A percentile compares a stretch with the other conserved stretches of the same genome.
Conservation (phyloP, 1,140 invertebrate species). For the Euwallacea fornicatus region DNA sequence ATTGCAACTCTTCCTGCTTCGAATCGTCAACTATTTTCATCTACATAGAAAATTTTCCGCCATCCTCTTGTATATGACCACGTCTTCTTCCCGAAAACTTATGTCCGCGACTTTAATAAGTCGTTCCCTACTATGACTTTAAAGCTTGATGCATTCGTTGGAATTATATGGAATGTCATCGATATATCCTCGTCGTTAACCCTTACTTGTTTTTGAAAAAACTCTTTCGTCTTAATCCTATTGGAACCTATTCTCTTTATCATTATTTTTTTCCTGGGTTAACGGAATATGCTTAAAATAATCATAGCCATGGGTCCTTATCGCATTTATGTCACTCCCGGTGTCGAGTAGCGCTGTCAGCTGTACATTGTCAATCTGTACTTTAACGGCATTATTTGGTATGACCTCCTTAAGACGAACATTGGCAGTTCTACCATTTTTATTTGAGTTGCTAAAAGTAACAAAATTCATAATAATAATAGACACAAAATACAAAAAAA, state of each 20-base stretch:
- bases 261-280: not conserved
- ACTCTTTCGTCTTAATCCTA: conserved; percentile 14
- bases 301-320: too few relatives aligned
- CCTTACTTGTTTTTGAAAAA: conserved; percentile 15
- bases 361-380: too few relatives aligned
- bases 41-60: conserved; percentile 26
- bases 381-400: too few relatives aligned
- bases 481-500: too few relatives aligned
- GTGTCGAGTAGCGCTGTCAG: too few relatives aligned
- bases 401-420: too few relatives aligned
- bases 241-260: conserved; percentile 20
- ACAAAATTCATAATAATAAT: too few relatives aligned
- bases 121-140: conserved; percentile 20
- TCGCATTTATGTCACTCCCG: too few relatives aligned
- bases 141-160: conserved; percentile 5
- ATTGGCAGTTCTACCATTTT: too few relatives aligned
- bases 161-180: conserved; percentile 12
- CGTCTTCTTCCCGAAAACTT: conserved; percentile 12
- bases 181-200: conserved; percentile 24
- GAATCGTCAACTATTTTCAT: conserved; percentile 15
- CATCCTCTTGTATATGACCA: conserved; percentile 9
- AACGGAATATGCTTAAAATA: too few relatives aligned
- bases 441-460: too few relatives aligned
- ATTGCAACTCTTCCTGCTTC: not conserved
- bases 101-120: conserved; percentile 12